phyloP scores from a whole-genome alignment of 1,140 invertebrate species.

The Drosophila mojavensis region DNA sequence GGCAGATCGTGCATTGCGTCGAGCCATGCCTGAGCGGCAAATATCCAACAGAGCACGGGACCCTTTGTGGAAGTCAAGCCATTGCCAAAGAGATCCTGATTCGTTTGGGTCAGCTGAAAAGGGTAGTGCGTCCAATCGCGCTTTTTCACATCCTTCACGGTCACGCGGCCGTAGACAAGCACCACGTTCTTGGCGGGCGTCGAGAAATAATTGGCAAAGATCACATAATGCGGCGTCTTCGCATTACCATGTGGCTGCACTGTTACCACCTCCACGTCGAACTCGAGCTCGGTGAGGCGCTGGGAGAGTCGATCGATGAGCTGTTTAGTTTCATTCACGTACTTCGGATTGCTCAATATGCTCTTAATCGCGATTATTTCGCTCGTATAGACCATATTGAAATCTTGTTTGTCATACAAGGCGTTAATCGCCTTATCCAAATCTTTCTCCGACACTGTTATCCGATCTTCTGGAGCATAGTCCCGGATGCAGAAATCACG shows the following conservation, averaged over 20 bases:
- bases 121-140: constrained; percentile 33
- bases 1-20: constrained; percentile 30
- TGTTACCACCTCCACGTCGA: constrained; percentile 32
- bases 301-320: constrained; percentile 27
- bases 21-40: constrained; percentile 28
- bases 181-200: constrained; percentile 44
- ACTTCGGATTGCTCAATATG: not conserved
- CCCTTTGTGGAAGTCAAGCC: constrained; percentile 39
- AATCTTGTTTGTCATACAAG: not conserved
- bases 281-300: constrained; percentile 21
- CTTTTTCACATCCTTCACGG: constrained; percentile 13
- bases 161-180: constrained; percentile 41
- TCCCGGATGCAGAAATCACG: constrained; percentile 31
- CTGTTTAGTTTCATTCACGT: not conserved
- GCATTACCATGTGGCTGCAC: not conserved
- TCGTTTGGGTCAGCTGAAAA: constrained; percentile 16
- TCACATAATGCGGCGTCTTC: constrained; percentile 15
- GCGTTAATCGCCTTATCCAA: not conserved
- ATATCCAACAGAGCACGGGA: constrained; percentile 39
- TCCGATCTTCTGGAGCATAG: not conserved
- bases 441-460: not conserved
- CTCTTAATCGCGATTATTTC: constrained; percentile 16
- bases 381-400: not conserved
- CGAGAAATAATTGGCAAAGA: constrained; percentile 47
- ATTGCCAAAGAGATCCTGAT: constrained; percentile 14